Evolutionary conservation across 2,113 vertebrate genomes (phyloP), one percentile per base, ranked within the genome.

Genomic region (Garra rufa): DNA sequence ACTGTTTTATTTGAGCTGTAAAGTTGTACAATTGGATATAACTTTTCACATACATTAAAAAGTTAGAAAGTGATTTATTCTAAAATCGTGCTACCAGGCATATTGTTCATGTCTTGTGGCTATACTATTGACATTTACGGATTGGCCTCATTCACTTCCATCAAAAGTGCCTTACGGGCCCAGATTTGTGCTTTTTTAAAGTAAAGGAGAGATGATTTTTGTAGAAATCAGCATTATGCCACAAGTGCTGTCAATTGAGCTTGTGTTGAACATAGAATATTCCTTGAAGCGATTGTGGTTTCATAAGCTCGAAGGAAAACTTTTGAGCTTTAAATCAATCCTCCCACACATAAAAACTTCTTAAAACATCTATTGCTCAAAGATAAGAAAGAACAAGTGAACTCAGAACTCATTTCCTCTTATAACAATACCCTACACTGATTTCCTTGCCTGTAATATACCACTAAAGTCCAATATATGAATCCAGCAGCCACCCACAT

Each of bases 401-500:
- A 13, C 34, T 59, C 34, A 41, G 30, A 59, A 78, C 34, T 79
- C 55, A 5, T 21, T 80, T 80, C 24, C 59, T 80, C 43, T 67
- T 46, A 46, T 30, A 80, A 65, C 26, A 67, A 19, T 63, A 46
- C 41, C 2, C 21, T 41, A 41, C 77, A 46, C 77, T 80, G 59
- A 67, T 67, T 80, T 79, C 6, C 59, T 67, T 14, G 10, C 59
- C 19, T 34, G 15, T 30, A 65, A 67, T 67, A 80, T 11, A 80
- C 26, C 9, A 3, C 19, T 34, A 17, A 80, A 48, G 59, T 17
- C 73, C 3, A 59, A 78, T 24, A 80, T 34, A 80, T 30, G 43
- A 80, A 67, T 48, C 59, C 15, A 80, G 43, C 59, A 80, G 43
- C 59, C 61, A 65, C 78, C 41, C 78, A 80, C 78, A 67, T 80